Evolutionary conservation across 2,888 invertebrate species (phyloP), one percentile per base, ranked within the genome.

Genomic region (Pocota personata): DNA sequence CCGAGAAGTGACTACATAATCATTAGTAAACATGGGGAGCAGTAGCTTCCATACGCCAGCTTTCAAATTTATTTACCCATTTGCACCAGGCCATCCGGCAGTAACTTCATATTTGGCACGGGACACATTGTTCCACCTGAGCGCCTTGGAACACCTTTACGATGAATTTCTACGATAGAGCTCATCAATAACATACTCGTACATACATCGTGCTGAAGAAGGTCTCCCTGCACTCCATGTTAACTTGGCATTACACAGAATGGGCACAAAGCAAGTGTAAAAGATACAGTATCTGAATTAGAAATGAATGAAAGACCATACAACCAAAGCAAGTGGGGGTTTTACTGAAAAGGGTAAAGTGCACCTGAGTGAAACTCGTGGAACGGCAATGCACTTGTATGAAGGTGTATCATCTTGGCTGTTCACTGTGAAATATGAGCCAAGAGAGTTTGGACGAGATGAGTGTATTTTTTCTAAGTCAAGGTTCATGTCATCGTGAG

Each of bases 181-280:
- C 43, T 32, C 71, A 57, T 71, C 71, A 71, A 71, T 57, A 55
- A 43, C 43, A 71, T 1, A 43, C 55, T n/a, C 30, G 2, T n/a
- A 4, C 16, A 10, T 14, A 32, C 55, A 30, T 16, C 8, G 6
- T 8, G 19, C 8, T 1, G 16, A 35, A 8, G 32, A 32, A 57
- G 32, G 35, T 32, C 50, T n/a, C 2, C 5, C 14, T n/a, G n/a
- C 19, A 30, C 19, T 48, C 14, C 16, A 37, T 62, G 27, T 30
- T 10, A 40, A 16, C 48, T 48, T 40, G 19, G 21, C 57, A 57
- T n/a, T 4, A 58, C 12, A 48, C 7, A 32, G 46, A 48, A 19
- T 46, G 64, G n/a, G 46, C 19, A 21, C 16, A 16, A 14, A 21
- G 12, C 12, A 37, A 7, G 37, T 37, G 7, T 14, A 19, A 19